Conservation (phyloP, 1,140 invertebrate species). For the Trachymyrmex septentrionalis region DNA sequence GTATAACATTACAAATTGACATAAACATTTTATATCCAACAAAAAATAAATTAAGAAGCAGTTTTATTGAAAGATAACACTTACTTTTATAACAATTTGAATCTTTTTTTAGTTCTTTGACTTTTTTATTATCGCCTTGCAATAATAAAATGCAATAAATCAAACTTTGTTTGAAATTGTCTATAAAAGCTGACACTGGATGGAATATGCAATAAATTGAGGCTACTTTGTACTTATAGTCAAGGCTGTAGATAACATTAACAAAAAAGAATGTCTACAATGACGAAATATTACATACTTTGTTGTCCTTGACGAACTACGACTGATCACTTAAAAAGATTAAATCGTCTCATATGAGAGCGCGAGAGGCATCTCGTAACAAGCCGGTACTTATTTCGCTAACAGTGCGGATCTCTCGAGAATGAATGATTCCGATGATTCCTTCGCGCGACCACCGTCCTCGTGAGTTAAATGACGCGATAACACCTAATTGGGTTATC, state of each 20-base stretch:
- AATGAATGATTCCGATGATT: conserved; percentile 55
- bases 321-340: conserved; percentile 30
- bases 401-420: conserved; percentile 44
- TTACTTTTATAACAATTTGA: no score
- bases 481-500: conserved; percentile 69
- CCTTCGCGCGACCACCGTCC: conserved; percentile 43
- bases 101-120: no score
- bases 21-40: no score
- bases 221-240: no score
- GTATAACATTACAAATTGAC: no score
- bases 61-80: no score
- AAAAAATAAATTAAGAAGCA: no score
- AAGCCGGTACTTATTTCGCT: conserved; percentile 23
- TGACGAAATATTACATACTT: neutral
- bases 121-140: no score
- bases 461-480: conserved; percentile 59
- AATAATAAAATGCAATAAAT: no score
- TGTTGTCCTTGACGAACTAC: conserved; percentile 17
- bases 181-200: no score
- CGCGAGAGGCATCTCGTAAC: conserved; percentile 10
- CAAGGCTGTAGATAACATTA: neutral
- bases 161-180: no score
- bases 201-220: no score
- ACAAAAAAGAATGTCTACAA: neutral
- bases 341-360: conserved; percentile 11